Percentiles rank a stretch among this genome's conserved stretches.
phyloP scores from a whole-genome alignment of 64 coral and sea anemone genomes.

The Porites australiensis region DNA sequence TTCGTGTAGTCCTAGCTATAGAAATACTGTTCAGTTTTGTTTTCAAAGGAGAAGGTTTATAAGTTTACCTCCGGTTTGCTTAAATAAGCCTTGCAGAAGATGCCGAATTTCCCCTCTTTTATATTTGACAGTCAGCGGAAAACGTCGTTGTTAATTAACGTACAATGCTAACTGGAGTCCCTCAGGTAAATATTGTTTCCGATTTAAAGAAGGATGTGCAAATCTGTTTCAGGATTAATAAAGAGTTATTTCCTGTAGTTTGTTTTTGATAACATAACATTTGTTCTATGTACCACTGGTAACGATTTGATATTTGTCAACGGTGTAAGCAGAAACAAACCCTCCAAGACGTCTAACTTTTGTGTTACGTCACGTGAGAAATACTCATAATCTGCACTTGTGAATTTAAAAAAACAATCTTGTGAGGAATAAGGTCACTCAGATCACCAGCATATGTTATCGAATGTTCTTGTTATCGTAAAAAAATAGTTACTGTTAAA shows the following conservation, averaged over 20 bases:
- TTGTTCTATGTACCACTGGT: neutral
- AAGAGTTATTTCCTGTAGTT: constrained; percentile 9
- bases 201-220: neutral
- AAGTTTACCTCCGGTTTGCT: no score
- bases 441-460: neutral
- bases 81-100: no score
- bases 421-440: neutral
- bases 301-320: neutral
- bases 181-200: neutral
- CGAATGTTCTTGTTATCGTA: neutral
- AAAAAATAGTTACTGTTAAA: neutral
- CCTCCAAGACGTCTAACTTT: neutral
- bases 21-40: no score
- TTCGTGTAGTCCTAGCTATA: no score
- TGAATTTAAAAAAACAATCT: constrained; percentile 2
- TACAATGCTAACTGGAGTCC: neutral
- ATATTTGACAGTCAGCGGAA: no score
- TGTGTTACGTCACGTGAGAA: neutral
- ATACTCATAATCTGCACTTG: neutral
- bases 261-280: constrained; percentile 14
- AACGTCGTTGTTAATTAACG: neutral
- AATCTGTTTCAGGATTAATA: neutral
- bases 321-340: neutral
- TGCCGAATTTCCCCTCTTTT: no score
- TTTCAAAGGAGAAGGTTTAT: no score